Conservation (phyloP, 1,140 invertebrate genomes). For the Rhopalosiphum padi region DNA sequence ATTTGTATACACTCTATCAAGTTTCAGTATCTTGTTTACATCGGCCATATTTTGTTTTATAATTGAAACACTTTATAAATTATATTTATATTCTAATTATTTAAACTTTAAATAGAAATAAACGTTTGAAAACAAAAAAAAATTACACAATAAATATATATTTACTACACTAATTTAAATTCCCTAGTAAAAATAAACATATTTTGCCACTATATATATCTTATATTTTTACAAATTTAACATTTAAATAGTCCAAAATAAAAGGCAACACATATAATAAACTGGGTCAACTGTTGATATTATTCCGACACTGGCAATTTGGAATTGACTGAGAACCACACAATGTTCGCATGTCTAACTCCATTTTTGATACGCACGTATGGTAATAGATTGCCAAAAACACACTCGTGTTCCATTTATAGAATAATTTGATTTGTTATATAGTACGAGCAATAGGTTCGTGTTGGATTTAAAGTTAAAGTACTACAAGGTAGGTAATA, state of each 20-base stretch:
- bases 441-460: conserved; percentile 32
- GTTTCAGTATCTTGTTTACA: not conserved
- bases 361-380: conserved; percentile 48
- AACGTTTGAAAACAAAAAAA: not conserved
- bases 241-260: not conserved
- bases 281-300: conserved; percentile 52
- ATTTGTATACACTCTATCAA: conserved; percentile 1
- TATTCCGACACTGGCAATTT: conserved; percentile 25
- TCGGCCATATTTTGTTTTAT: not conserved
- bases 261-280: conserved; percentile 18
- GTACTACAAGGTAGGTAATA: not conserved
- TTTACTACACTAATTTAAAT: not conserved
- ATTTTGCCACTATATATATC: not conserved
- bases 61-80: not conserved
- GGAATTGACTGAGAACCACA: not conserved
- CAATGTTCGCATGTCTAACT: conserved; percentile 43
- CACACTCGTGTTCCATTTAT: conserved; percentile 53
- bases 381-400: conserved; percentile 47
- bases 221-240: not conserved
- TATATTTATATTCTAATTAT: not conserved
- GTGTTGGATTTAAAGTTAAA: conserved; percentile 39
- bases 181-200: not conserved
- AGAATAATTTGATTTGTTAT: conserved; percentile 56
- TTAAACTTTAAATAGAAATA: not conserved
- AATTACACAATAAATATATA: not conserved